Evolutionary conservation across 2,888 invertebrate species (phyloP).

Genomic region (Andrena dorsata): DNA sequence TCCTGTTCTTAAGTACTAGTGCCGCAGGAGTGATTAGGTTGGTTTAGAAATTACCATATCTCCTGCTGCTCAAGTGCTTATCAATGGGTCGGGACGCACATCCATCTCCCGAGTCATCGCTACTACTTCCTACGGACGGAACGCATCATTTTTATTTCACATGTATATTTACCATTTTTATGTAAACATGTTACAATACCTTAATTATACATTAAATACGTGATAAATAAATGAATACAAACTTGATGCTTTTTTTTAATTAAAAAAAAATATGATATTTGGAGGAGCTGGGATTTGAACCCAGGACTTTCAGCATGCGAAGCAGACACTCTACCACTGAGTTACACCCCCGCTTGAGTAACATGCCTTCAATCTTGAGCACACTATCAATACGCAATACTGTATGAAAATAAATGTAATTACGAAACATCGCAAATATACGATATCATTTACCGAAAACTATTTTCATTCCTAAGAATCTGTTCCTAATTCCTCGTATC

Average conservation of each 20-base stretch:
- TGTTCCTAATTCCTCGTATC: too few species aligned
- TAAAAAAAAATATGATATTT: constrained; percentile 29
- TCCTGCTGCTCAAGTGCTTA: constrained; percentile 97
- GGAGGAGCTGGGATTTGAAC: constrained; percentile 85
- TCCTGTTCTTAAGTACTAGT: constrained; percentile 97
- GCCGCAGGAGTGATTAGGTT: constrained; percentile 93
- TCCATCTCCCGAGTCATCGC: constrained; percentile 58
- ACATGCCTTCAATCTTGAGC: not conserved
- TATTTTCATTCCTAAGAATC: not conserved
- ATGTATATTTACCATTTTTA: not conserved
- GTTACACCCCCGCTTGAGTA: constrained; percentile 82
- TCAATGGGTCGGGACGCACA: constrained; percentile 88
- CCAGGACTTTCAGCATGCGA: constrained; percentile 85
- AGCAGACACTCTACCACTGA: constrained; percentile 85
- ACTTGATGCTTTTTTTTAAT: not conserved
- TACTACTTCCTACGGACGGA: not conserved
- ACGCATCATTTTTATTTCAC: not conserved
- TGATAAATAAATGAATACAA: not conserved
- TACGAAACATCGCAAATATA: not conserved
- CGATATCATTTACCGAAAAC: not conserved
- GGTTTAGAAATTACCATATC: constrained; percentile 85
- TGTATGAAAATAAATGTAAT: not conserved
- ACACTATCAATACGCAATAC: not conserved
- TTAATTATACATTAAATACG: not conserved
- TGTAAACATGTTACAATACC: not conserved